Evolutionary conservation across 2,888 invertebrate species (phyloP).

Genomic region (Boloria selene): DNA sequence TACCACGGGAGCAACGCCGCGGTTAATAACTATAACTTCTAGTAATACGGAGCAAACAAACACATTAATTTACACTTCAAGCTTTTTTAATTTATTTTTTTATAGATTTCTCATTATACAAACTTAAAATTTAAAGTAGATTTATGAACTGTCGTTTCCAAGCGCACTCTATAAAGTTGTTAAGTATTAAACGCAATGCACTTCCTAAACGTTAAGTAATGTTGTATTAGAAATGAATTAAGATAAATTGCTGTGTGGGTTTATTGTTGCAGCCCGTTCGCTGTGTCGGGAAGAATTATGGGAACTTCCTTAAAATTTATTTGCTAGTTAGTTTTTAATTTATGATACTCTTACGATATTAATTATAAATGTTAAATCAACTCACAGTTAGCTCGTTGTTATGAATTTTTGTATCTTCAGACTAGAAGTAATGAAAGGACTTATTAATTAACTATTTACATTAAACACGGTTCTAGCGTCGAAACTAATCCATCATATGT

Average conservation of each 20-base stretch:
- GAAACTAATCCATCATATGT: too few species aligned
- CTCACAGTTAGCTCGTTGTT: background rate
- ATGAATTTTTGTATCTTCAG: background rate
- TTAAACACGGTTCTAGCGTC: too few species aligned
- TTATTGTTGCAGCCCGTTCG: conserved; percentile 36
- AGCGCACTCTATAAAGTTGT: conserved; percentile 42
- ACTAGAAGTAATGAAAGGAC: too few species aligned
- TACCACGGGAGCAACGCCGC: too few species aligned
- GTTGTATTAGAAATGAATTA: conserved; percentile 65
- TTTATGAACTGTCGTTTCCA: conserved; percentile 14
- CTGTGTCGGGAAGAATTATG: conserved; percentile 37
- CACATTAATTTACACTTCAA: too few species aligned
- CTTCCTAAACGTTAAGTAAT: conserved; percentile 51
- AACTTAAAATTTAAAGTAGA: background rate
- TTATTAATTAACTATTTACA: too few species aligned
- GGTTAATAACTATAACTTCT: too few species aligned
- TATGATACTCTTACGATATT: conserved; percentile 27
- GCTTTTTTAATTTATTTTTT: too few species aligned
- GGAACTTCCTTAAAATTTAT: conserved; percentile 36
- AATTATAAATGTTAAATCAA: conserved; percentile 13
- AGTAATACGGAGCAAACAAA: too few species aligned
- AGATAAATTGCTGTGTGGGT: conserved; percentile 47
- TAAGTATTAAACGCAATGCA: conserved; percentile 56
- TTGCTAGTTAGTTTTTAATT: conserved; percentile 30
- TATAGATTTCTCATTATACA: background rate